Percentiles rank a stretch among this genome's conserved stretches.
Evolutionary conservation across 2,113 vertebrate genomes (phyloP).

Genomic region (Raja brachyura): DNA sequence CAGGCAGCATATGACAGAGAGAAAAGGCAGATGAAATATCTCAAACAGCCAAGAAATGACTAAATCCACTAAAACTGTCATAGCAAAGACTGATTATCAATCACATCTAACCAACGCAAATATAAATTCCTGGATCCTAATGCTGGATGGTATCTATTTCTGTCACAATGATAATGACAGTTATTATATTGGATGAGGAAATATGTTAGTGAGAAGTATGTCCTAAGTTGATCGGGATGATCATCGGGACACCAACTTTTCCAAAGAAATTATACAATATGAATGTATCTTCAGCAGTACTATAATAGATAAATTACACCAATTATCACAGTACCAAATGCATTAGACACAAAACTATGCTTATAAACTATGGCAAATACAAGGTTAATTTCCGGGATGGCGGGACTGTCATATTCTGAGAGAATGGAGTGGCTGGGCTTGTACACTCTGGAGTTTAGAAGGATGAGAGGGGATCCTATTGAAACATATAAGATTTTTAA

Average conservation of each 20-base stretch:
- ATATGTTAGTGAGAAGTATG: not conserved
- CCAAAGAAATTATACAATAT: not conserved
- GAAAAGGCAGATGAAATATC: not conserved
- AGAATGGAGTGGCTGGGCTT: too few relatives aligned
- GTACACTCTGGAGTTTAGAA: too few relatives aligned
- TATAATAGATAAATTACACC: not conserved
- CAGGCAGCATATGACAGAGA: not conserved
- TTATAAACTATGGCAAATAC: too few relatives aligned
- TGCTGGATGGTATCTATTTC: not conserved
- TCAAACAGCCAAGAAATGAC: not conserved
- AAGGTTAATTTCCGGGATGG: too few relatives aligned
- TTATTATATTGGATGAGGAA: not conserved
- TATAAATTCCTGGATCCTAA: not conserved
- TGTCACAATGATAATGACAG: constrained; percentile 6
- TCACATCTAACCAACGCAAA: not conserved
- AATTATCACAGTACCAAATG: not conserved
- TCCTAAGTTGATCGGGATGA: not conserved
- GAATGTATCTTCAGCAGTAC: not conserved
- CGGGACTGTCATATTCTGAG: too few relatives aligned
- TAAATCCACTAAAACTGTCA: not conserved
- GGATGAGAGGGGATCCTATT: too few relatives aligned
- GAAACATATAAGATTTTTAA: too few relatives aligned
- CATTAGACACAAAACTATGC: not conserved
- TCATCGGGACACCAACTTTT: not conserved
- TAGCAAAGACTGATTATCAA: not conserved